A percentile compares a stretch with the other conserved stretches of the same genome.
Evolutionary conservation across 2,113 vertebrate genomes (phyloP).

Genomic region (Odocoileus virginianus): DNA sequence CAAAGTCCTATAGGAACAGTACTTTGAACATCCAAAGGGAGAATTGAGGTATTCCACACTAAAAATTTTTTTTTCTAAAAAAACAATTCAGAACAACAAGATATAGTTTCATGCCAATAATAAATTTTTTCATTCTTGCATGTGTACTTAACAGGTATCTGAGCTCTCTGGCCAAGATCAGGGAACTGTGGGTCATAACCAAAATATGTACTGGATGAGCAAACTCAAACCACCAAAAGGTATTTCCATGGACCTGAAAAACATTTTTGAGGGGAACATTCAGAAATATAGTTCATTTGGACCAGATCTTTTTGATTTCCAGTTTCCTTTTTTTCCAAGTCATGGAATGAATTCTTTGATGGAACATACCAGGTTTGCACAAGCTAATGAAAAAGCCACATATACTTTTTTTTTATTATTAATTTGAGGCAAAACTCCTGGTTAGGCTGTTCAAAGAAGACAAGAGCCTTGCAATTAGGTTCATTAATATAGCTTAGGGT

Average conservation of each 20-base stretch:
- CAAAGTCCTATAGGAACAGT: not conserved
- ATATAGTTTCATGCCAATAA: not conserved
- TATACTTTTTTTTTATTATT: conserved; percentile 27
- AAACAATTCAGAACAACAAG: not conserved
- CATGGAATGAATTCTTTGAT: conserved; percentile 72
- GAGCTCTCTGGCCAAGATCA: not conserved
- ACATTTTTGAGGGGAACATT: conserved; percentile 68
- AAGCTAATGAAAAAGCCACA: conserved; percentile 67
- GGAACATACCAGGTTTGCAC: conserved; percentile 70
- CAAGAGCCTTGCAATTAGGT: conserved; percentile 56
- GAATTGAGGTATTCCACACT: not conserved
- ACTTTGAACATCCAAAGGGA: not conserved
- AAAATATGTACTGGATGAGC: conserved; percentile 59
- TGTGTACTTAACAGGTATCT: not conserved
- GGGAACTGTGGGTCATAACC: not conserved
- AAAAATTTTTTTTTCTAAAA: not conserved
- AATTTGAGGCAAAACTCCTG: conserved; percentile 64
- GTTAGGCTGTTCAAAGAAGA: conserved; percentile 68
- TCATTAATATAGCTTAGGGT: conserved; percentile 50
- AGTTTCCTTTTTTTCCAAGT: conserved; percentile 69
- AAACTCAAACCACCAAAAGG: conserved; percentile 60
- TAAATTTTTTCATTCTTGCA: not conserved
- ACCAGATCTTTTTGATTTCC: conserved; percentile 74
- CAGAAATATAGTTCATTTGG: conserved; percentile 66
- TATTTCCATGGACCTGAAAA: conserved; percentile 73